Conservation (phyloP, 2,888 invertebrate species). For the Drosophila phalerata region DNA sequence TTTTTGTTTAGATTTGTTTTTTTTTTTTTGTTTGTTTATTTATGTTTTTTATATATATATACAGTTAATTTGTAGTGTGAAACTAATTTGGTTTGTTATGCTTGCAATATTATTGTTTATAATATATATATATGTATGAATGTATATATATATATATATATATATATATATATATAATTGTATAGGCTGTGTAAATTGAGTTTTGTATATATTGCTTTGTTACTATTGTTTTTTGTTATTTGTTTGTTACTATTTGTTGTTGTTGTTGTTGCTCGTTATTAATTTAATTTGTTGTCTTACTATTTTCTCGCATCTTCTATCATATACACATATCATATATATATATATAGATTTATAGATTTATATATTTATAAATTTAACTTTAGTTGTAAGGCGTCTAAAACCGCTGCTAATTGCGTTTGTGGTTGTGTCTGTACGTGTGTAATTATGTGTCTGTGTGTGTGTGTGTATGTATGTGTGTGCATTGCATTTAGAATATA, state of each 20-base stretch:
- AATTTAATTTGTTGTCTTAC: slow-evolving; percentile 29
- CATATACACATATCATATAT: slow-evolving; percentile 40
- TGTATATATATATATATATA: slow-evolving; percentile 19
- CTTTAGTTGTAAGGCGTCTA: slow-evolving; percentile 69
- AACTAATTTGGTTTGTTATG: slow-evolving; percentile 51
- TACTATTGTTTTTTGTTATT: slow-evolving; percentile 41
- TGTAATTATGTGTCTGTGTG: slow-evolving; percentile 22
- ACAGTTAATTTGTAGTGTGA: slow-evolving; percentile 49
- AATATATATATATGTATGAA: slow-evolving; percentile 2
- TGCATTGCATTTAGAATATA: slow-evolving; percentile 67
- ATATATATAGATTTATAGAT: slow-evolving; percentile 21
- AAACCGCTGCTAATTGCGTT: slow-evolving; percentile 74
- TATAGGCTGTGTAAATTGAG: slow-evolving; percentile 42
- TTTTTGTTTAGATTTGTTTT: slow-evolving; percentile 16
- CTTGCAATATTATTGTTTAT: slow-evolving; percentile 30
- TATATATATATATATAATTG: slow-evolving; percentile 29
- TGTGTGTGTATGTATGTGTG: slow-evolving; percentile 25
- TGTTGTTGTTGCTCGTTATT: slow-evolving; percentile 34
- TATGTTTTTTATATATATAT: slow-evolving; percentile 50
- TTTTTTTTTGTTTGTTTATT: slow-evolving; percentile 8
- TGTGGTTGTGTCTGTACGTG: slow-evolving; percentile 23
- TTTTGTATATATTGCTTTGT: slow-evolving; percentile 56
- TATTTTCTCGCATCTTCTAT: slow-evolving; percentile 26
- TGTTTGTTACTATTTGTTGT: slow-evolving; percentile 40
- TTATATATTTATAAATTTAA: slow-evolving; percentile 48